Conservation (phyloP, 2,113 vertebrate genomes). For the Scomber colias region DNA sequence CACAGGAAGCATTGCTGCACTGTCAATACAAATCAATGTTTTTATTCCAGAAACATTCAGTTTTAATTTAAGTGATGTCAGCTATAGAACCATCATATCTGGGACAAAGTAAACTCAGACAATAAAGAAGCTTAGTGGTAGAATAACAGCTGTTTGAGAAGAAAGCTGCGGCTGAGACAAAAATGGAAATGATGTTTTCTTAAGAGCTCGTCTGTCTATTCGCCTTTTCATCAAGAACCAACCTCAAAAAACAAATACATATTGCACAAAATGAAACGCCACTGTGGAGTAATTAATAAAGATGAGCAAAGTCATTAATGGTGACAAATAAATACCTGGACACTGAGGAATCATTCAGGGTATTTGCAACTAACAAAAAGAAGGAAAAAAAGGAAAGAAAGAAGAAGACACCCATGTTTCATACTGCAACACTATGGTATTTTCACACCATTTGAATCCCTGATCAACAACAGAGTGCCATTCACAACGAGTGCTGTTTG, state of each 20-base stretch:
- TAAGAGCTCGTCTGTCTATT: neutral
- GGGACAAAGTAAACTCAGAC: neutral
- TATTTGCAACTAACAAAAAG: neutral
- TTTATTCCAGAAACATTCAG: neutral
- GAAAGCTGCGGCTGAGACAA: neutral
- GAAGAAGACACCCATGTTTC: neutral
- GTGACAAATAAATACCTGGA: conserved; percentile 1
- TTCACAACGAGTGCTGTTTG: neutral
- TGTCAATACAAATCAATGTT: neutral
- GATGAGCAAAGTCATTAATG: neutral
- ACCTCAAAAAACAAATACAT: neutral
- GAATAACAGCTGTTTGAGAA: neutral
- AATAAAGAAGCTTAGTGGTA: neutral
- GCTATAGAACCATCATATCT: neutral
- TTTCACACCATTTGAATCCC: neutral
- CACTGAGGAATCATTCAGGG: neutral
- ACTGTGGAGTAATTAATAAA: neutral
- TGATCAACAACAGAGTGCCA: neutral
- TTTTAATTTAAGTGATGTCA: conserved; percentile 22
- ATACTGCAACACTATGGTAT: neutral
- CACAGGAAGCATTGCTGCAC: neutral
- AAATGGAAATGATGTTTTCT: neutral
- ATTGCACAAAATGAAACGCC: neutral
- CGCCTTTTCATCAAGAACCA: neutral
- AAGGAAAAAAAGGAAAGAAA: too few relatives aligned